A percentile compares a stretch with the other conserved stretches of the same genome.
These are phyloP conservation scores for Xanthorhoe designata DNA, from an alignment of 2,888 invertebrate species.

Conservation along the genomic window DNA sequence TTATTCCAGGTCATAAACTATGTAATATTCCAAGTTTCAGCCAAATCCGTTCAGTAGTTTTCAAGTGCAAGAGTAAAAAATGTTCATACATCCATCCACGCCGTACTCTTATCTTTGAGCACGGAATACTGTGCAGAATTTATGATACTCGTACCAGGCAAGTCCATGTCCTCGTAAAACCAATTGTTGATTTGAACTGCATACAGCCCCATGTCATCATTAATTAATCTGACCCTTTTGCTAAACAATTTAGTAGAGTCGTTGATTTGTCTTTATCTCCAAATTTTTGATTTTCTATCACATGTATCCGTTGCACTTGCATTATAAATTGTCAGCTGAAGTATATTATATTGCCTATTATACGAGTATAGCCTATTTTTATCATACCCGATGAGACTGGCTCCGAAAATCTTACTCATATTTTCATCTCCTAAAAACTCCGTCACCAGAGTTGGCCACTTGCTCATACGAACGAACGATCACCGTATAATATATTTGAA, in stretches of 20 bases:
- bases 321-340: neutral
- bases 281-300: neutral
- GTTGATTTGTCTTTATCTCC: conserved; percentile 7
- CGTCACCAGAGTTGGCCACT: too few relatives aligned
- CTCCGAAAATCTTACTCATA: neutral
- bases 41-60: too few relatives aligned
- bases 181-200: conserved; percentile 43
- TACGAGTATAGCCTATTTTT: neutral
- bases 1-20: too few relatives aligned
- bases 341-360: neutral
- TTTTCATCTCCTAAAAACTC: too few relatives aligned
- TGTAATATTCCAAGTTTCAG: too few relatives aligned
- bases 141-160: neutral
- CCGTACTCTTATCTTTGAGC: too few relatives aligned
- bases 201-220: conserved; percentile 41
- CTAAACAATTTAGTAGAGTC: conserved; percentile 7
- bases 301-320: neutral
- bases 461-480: too few relatives aligned
- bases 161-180: conserved; percentile 35
- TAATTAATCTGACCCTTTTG: conserved; percentile 51
- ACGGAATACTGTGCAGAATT: too few relatives aligned
- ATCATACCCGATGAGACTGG: neutral
- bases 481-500: too few relatives aligned
- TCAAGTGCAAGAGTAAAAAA: too few relatives aligned
- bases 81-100: too few relatives aligned